Evolutionary conservation across 2,113 vertebrate genomes (phyloP), one percentile per base, ranked within the genome.

Genomic region (Platysternon megacephalum): DNA sequence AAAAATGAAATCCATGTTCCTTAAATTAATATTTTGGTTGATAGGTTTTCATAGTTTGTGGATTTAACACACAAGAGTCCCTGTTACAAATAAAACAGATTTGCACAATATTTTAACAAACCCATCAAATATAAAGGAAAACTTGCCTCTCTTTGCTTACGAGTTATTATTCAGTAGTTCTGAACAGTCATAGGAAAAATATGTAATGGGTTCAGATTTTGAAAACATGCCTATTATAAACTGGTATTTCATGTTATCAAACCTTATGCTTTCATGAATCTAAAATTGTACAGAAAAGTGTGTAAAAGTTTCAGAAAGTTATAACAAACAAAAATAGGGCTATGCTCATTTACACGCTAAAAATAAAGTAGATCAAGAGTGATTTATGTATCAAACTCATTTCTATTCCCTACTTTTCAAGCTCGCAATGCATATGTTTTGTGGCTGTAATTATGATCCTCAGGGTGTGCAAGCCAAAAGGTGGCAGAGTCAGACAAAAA

Each of bases 401-500:
- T 97, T 97, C 93, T 97, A 96, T 97, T 97, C 93, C 85, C 93
- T 94, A 90, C 95, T 94, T 58, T 78, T 97, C 89, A 93, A 94
- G 96, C 91, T 95, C 49, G 52, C 90, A 93, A 95, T 95, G 95
- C 95, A 92, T 97, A 93, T 78, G 93, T 94, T 97, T 92, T 85
- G 93, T 98, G 97, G 52, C 90, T 95, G 95, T 91, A 87, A 93
- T 95, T 96, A 94, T n/a, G 56, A 96, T 98, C 94, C 98, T 97
- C 94, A 5, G 93, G 97, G 95, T 95, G 93, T 96, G 94, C 87
- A 58, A 97, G 97, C 96, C 96, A 79, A 76, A 95, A 95, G 98
- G 97, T 97, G 98, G 97, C 93, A 95, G 96, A 97, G 95, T 83
- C 93, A 96, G 97, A 98, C 94, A 95, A 95, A 95, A 93, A 61